These are phyloP conservation scores for Anorthoa munda DNA, from an alignment of 2,888 invertebrate species.

Conservation along the genomic window DNA sequence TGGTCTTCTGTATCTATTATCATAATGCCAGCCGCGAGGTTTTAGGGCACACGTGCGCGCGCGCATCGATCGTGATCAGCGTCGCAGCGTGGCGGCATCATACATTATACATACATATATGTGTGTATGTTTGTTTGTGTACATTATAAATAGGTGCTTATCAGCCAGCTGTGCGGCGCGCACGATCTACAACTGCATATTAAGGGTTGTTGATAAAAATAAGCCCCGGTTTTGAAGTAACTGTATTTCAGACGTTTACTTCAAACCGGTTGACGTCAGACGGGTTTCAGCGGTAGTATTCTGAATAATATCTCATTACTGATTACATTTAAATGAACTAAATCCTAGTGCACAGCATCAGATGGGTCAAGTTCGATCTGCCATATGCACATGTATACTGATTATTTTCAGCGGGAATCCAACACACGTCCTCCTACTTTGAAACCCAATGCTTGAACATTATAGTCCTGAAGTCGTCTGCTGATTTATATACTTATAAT, in stretches of 20 bases:
- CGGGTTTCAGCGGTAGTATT: neutral
- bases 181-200: constrained; percentile 33
- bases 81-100: constrained; percentile 42
- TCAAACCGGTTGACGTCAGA: no score
- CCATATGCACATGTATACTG: no score
- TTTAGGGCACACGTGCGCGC: constrained; percentile 54
- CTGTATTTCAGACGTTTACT: constrained; percentile 3
- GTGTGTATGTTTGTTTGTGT: neutral
- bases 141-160: constrained; percentile 34
- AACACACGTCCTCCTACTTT: no score
- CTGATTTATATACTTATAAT: no score
- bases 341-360: no score
- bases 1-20: constrained; percentile 22
- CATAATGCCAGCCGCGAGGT: neutral
- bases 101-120: constrained; percentile 34
- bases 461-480: no score
- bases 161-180: constrained; percentile 42
- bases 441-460: no score
- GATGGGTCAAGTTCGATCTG: no score
- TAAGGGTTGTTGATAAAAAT: constrained; percentile 13
- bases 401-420: no score
- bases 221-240: neutral
- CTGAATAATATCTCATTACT: neutral
- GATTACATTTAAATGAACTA: no score
- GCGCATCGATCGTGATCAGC: constrained; percentile 57